Percentiles rank a stretch among this genome's conserved stretches.
These are phyloP conservation scores for Pungitius pungitius DNA, from an alignment of 2,113 vertebrate genomes.

Conservation along the genomic window DNA sequence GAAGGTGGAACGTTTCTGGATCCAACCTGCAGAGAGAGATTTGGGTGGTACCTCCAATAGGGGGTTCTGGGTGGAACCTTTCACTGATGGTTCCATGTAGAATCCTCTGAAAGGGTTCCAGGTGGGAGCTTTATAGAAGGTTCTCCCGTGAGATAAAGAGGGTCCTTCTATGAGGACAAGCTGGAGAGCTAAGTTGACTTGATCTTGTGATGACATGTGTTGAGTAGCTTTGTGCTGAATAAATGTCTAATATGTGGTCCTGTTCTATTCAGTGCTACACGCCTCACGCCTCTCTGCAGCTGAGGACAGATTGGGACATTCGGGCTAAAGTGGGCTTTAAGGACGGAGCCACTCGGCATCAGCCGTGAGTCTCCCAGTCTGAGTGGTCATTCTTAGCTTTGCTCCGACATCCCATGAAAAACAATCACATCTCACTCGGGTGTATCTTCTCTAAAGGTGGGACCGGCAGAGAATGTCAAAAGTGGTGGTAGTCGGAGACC, in stretches of 20 bases:
- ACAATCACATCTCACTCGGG: background rate
- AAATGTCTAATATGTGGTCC: background rate
- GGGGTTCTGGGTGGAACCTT: background rate
- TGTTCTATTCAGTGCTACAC: constrained; percentile 84
- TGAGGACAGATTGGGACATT: constrained; percentile 84
- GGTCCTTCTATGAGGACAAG: too few species aligned
- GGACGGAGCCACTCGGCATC: constrained; percentile 67
- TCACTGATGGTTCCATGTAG: background rate
- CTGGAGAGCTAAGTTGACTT: too few species aligned
- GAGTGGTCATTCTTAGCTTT: background rate
- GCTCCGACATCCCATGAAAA: background rate
- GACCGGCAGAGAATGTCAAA: constrained; percentile 89
- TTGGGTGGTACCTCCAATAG: background rate
- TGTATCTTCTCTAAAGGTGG: constrained; percentile 51
- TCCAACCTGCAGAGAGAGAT: background rate
- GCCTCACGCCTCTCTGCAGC: constrained; percentile 84
- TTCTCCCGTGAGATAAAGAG: too few species aligned
- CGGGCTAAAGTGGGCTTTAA: constrained; percentile 80
- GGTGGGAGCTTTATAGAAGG: background rate
- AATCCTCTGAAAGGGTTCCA: background rate
- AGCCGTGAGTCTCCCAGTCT: constrained; percentile 79
- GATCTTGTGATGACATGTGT: background rate
- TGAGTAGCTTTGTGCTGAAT: background rate
- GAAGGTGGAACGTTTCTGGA: background rate
- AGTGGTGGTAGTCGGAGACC: constrained; percentile 90